Conservation (phyloP, 2,113 vertebrate species). For the Hippocampus comes region DNA sequence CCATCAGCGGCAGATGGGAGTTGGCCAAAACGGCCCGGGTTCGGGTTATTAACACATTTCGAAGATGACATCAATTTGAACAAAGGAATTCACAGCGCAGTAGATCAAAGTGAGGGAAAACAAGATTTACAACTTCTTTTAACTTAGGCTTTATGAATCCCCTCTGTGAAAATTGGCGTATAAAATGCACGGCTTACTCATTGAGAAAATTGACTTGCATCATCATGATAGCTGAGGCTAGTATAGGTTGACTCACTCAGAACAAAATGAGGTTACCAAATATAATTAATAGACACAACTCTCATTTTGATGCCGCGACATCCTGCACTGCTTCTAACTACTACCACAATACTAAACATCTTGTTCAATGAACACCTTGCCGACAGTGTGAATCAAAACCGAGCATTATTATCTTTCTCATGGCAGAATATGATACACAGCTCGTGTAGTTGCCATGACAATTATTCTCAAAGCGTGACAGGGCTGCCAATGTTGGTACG, state of each 20-base stretch:
- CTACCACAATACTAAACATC: not conserved
- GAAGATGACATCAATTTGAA: conserved; percentile 14
- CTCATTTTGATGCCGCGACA: too few species aligned
- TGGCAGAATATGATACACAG: not conserved
- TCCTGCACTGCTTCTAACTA: too few species aligned
- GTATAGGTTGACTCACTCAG: too few species aligned
- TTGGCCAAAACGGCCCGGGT: not conserved
- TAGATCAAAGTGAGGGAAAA: conserved; percentile 9
- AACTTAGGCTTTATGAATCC: not conserved
- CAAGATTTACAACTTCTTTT: not conserved
- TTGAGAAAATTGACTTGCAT: too few species aligned
- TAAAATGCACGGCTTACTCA: too few species aligned
- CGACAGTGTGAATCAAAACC: not conserved
- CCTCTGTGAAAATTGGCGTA: too few species aligned
- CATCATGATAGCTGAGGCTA: too few species aligned
- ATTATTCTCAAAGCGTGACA: not conserved
- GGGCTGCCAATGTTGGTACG: not conserved
- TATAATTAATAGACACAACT: too few species aligned
- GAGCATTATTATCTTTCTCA: not conserved
- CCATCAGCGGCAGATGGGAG: conserved; percentile 20
- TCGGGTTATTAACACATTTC: conserved; percentile 11
- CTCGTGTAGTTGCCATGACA: too few species aligned
- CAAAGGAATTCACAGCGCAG: conserved; percentile 7
- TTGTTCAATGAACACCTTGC: not conserved
- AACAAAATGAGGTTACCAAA: too few species aligned